phyloP scores from a whole-genome alignment of 1,140 invertebrate species.

The Ostrea edulis region DNA sequence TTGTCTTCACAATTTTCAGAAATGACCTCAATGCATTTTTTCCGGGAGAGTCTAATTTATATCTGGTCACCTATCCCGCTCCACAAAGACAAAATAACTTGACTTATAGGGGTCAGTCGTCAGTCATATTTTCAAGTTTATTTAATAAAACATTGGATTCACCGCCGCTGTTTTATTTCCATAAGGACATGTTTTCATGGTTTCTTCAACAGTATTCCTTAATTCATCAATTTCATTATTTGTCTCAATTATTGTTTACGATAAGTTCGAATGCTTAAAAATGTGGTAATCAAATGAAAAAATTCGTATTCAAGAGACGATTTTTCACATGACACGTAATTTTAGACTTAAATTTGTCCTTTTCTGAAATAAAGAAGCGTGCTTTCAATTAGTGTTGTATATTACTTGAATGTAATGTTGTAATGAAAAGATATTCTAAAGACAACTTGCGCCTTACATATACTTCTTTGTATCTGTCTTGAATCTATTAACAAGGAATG shows the following conservation, averaged over 20 bases:
- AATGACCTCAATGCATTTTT: too few species aligned
- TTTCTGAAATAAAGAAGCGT: conserved; percentile 13
- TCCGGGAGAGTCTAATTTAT: too few species aligned
- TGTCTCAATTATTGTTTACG: neutral
- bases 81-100: too few species aligned
- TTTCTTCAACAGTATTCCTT: too few species aligned
- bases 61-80: too few species aligned
- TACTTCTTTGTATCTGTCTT: neutral
- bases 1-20: too few species aligned
- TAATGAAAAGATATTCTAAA: conserved; percentile 4
- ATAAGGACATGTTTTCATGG: too few species aligned
- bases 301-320: neutral
- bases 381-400: neutral
- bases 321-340: neutral
- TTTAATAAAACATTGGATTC: too few species aligned
- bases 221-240: too few species aligned
- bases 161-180: too few species aligned
- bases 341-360: neutral
- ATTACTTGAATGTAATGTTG: neutral
- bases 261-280: neutral
- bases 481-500: conserved; percentile 7
- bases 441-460: neutral
- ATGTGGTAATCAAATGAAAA: neutral
- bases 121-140: too few species aligned
- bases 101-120: too few species aligned